These are phyloP conservation scores for Netelia melanura DNA, from an alignment of 2,888 invertebrate species.

Conservation along the genomic window DNA sequence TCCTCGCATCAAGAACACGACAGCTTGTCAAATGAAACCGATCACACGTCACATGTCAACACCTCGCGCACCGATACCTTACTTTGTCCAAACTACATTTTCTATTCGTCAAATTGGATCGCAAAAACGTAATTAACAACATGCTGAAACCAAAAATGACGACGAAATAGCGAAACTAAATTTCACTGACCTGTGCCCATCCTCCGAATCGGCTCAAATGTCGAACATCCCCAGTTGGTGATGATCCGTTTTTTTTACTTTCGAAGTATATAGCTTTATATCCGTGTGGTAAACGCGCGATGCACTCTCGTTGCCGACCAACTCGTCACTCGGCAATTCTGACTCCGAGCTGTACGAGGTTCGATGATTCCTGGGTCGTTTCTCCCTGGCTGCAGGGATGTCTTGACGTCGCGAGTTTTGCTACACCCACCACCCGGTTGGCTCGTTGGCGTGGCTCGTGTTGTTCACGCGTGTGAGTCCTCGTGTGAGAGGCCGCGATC, in stretches of 20 bases:
- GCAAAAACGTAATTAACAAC: not conserved
- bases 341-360: slow-evolving; percentile 71
- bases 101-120: no score
- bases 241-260: slow-evolving; percentile 60
- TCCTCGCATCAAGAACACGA: not conserved
- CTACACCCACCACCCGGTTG: slow-evolving; percentile 72
- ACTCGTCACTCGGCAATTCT: slow-evolving; percentile 59
- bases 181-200: slow-evolving; percentile 90
- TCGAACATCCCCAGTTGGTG: slow-evolving; percentile 78
- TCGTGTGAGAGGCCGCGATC: slow-evolving; percentile 50
- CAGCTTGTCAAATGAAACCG: not conserved
- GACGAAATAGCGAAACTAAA: slow-evolving; percentile 51
- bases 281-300: slow-evolving; percentile 69
- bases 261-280: slow-evolving; percentile 18
- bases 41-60: not conserved
- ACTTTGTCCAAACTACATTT: no score
- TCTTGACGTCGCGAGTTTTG: slow-evolving; percentile 66
- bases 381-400: slow-evolving; percentile 72
- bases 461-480: slow-evolving; percentile 62
- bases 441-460: slow-evolving; percentile 69
- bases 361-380: slow-evolving; percentile 77
- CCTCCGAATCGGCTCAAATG: slow-evolving; percentile 86
- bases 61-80: not conserved
- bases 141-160: slow-evolving; percentile 37
- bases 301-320: slow-evolving; percentile 43